phyloP scores from a whole-genome alignment of 2,797 vertebrate genomes.

The Silurus lanzhouensis region DNA sequence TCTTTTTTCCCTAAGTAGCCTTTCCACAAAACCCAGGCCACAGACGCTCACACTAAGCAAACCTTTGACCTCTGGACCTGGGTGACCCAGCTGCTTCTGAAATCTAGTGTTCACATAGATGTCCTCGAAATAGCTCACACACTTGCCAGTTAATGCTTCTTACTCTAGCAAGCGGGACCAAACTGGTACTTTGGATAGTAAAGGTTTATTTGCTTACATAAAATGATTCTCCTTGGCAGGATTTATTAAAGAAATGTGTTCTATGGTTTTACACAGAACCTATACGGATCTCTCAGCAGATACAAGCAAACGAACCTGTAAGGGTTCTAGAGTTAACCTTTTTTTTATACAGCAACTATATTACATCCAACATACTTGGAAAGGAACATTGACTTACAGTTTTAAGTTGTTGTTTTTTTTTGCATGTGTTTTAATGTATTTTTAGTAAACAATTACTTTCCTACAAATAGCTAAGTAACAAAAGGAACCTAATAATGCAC shows the following conservation, averaged over 20 bases:
- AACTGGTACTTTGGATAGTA: not conserved
- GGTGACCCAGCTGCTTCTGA: slow-evolving; percentile 35
- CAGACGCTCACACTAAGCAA: slow-evolving; percentile 33
- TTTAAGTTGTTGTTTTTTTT: too few relatives aligned
- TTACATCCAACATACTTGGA: not conserved
- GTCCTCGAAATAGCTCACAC: slow-evolving; percentile 12
- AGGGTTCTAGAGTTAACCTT: not conserved
- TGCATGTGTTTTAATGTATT: not conserved
- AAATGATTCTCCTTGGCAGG: not conserved
- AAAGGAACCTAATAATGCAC: slow-evolving; percentile 23
- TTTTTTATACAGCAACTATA: not conserved
- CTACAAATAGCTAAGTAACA: not conserved
- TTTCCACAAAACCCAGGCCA: slow-evolving; percentile 45
- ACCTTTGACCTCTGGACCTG: slow-evolving; percentile 33
- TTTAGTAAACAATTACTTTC: not conserved
- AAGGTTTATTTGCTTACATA: not conserved
- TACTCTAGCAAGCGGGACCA: not conserved
- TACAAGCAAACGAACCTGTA: too few relatives aligned
- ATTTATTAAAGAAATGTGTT: not conserved
- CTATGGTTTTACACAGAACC: not conserved
- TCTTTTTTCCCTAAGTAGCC: slow-evolving; percentile 36
- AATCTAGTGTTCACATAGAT: slow-evolving; percentile 42
- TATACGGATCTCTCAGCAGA: not conserved
- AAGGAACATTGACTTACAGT: not conserved
- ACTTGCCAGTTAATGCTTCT: not conserved